Percentiles rank a stretch among this genome's conserved stretches.
These are phyloP conservation scores for Nautilus pompilius DNA, from an alignment of 1,140 invertebrate genomes.

Conservation along the genomic window DNA sequence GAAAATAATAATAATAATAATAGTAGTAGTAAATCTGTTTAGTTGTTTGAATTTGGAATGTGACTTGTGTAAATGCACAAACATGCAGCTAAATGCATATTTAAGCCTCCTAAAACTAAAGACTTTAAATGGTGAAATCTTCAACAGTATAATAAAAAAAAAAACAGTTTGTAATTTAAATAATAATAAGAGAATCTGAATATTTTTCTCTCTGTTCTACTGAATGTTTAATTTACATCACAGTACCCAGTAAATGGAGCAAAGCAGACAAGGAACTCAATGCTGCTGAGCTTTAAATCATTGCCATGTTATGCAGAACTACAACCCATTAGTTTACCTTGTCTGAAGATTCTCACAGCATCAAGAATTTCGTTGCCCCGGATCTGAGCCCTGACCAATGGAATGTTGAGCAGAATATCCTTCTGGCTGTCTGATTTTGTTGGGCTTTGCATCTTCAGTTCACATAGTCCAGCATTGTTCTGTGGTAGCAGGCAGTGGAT, in stretches of 20 bases:
- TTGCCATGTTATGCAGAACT: not conserved
- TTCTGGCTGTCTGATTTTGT: conserved; percentile 47
- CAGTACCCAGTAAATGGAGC: not conserved
- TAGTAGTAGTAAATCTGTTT: too few relatives aligned
- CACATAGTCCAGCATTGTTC: conserved; percentile 67
- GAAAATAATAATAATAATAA: too few relatives aligned
- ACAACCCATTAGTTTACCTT: conserved; percentile 59
- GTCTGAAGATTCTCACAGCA: conserved; percentile 82
- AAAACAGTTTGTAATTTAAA: too few relatives aligned
- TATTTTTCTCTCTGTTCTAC: too few relatives aligned
- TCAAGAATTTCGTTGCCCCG: conserved; percentile 87
- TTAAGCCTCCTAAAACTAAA: too few relatives aligned
- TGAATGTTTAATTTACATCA: not conserved
- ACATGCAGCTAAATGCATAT: too few relatives aligned
- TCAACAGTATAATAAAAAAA: too few relatives aligned
- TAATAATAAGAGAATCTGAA: too few relatives aligned
- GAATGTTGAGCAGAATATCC: conserved; percentile 78
- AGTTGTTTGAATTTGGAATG: too few relatives aligned
- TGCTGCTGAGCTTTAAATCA: not conserved
- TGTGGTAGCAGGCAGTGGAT: conserved; percentile 85
- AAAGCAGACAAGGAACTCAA: not conserved
- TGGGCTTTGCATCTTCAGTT: conserved; percentile 36
- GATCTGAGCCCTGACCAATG: conserved; percentile 81
- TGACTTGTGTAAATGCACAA: too few relatives aligned
- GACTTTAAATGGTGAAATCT: too few relatives aligned